Percentiles rank a stretch among this genome's conserved stretches.
Evolutionary conservation across 2,797 vertebrate species (phyloP).

Genomic region (Bryconaethiops microstoma): DNA sequence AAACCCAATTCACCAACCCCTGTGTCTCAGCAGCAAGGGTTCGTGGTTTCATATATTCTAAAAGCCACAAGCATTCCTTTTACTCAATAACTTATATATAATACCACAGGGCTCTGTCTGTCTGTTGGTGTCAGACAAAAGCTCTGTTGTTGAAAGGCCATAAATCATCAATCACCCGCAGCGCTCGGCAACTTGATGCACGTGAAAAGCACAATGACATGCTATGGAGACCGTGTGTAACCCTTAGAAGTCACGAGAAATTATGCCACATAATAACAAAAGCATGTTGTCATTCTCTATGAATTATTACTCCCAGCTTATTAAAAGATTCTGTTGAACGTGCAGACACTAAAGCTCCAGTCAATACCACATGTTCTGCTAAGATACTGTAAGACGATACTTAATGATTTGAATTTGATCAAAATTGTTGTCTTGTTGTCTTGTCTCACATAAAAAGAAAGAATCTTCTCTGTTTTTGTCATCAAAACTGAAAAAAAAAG

Average conservation of each 20-base stretch:
- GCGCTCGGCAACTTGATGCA: background rate
- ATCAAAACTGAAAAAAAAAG: no score
- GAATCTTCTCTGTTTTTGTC: no score
- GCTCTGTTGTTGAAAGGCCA: slow-evolving; percentile 2
- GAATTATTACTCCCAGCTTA: background rate
- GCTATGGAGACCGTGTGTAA: background rate
- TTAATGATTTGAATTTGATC: no score
- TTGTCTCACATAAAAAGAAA: no score
- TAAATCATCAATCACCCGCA: slow-evolving; percentile 5
- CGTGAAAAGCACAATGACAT: background rate
- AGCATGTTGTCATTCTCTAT: no score
- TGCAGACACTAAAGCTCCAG: background rate
- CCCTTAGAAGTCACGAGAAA: background rate
- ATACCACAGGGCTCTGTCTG: background rate
- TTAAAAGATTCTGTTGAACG: background rate
- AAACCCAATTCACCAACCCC: background rate
- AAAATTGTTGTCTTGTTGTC: no score
- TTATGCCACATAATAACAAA: background rate
- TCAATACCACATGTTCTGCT: background rate
- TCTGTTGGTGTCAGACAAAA: slow-evolving; percentile 15
- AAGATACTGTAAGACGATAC: no score
- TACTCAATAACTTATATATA: background rate
- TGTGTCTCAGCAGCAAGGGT: background rate
- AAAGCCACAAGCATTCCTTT: background rate
- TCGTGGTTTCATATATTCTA: background rate